A percentile compares a stretch with the other conserved stretches of the same genome.
Evolutionary conservation across 2,888 invertebrate species (phyloP).

Genomic region (Agonum fuliginosum): DNA sequence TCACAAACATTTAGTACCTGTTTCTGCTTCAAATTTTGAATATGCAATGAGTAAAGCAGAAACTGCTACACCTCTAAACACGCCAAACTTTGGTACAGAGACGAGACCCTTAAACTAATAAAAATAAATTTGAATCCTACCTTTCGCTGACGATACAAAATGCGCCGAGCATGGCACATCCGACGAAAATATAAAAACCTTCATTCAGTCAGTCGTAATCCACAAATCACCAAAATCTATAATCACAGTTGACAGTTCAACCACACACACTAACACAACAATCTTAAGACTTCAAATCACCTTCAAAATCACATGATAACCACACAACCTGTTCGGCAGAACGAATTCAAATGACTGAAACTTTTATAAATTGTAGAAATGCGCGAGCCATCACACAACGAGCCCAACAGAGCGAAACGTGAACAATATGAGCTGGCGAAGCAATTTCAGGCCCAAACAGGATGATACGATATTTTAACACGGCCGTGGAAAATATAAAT

Average conservation of each 20-base stretch:
- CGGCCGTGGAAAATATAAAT: too few relatives aligned
- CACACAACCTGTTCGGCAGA: neutral
- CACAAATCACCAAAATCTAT: neutral
- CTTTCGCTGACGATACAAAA: slow-evolving; percentile 9
- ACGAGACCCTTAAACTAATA: neutral
- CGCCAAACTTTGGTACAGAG: too few relatives aligned
- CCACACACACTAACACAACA: slow-evolving; percentile 6
- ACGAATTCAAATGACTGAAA: slow-evolving; percentile 4
- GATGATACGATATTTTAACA: neutral
- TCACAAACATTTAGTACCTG: too few relatives aligned
- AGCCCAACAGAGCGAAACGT: neutral
- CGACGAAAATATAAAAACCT: neutral
- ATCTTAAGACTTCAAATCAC: neutral
- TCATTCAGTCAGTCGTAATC: neutral
- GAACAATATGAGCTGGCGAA: neutral
- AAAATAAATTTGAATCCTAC: slow-evolving; percentile 7
- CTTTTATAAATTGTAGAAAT: neutral
- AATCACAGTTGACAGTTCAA: neutral
- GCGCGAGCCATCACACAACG: neutral
- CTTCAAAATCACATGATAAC: neutral
- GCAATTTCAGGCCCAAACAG: neutral
- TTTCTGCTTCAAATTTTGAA: too few relatives aligned
- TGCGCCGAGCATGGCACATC: slow-evolving; percentile 42
- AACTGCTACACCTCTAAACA: too few relatives aligned
- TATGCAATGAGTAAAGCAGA: too few relatives aligned